Base-by-base conservation (phyloP, 2,888 invertebrate genomes). In the Orthonevra nobilis region DNA sequence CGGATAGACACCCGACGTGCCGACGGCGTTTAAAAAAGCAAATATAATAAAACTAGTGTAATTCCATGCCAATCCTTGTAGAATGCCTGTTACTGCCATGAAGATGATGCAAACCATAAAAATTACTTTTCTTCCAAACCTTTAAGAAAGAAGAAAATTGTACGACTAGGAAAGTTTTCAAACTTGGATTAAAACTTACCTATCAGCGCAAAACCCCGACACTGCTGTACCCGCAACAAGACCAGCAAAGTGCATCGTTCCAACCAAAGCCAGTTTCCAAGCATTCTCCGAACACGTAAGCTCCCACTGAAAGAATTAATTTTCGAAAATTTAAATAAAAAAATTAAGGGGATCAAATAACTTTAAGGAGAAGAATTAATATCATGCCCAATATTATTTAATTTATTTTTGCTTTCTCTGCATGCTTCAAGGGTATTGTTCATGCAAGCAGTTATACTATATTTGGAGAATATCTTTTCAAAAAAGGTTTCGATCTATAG, bases 221-320 rank as follows among this genome's bases (percentile, higher is more conserved):
- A 90, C 40, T 4, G 91, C 90, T 4, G 92, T 91, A 19, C 92
- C 92, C 42, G 91, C 86, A 28, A 93, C 90, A 40, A 92, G 90
- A 1, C 92, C 93, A 7, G 91, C 90, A 86, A 92, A 92, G 86
- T 92, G 92, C 52, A 90, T 87, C 0, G 91, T 91, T 9, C 92
- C 92, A 9, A 92, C 91, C 38, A 92, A 85, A 0, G 92, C 91
- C 56, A 92, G 84, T 84, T 90, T 91, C 91, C 92, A 92, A 66
- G 90, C 90, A 81, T 92, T 92, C 81, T 92, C 91, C 23, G 89
- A 84, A 83, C 93, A 93, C 1, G 91, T 91, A 42, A 93, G 87
- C 17, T 90, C 86, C 90, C 91, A 92, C 90, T 92, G 83, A 69
- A 89, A 87, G 9, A 6, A 32, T 10, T n/a, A n/a, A n/a, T n/a